These are phyloP conservation scores for Meteorus colon DNA, from an alignment of 2,888 invertebrate genomes.

Conservation along the genomic window DNA sequence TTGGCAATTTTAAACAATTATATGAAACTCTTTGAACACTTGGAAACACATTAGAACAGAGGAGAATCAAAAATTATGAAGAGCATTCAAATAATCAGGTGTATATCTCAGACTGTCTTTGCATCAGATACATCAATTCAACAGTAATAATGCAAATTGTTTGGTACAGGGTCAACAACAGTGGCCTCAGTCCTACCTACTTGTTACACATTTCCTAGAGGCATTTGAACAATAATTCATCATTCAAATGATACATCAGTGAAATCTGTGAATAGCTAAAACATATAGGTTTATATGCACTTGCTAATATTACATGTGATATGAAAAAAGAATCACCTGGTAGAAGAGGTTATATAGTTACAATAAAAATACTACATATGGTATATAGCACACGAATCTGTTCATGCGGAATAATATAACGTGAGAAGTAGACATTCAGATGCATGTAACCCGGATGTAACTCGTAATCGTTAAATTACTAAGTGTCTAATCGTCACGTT, in stretches of 20 bases:
- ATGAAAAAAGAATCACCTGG: not conserved
- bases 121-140: not conserved
- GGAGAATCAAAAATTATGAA: not conserved
- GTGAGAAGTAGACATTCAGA: conserved; percentile 17
- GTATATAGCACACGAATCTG: conserved; percentile 22
- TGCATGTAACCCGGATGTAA: conserved; percentile 36
- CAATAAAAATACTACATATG: not conserved
- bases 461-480: conserved; percentile 25
- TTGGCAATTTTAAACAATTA: too few relatives aligned
- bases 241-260: conserved; percentile 12
- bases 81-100: conserved; percentile 18
- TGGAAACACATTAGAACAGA: too few relatives aligned
- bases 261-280: not conserved
- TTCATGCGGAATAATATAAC: conserved; percentile 39
- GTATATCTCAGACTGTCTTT: not conserved
- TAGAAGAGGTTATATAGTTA: not conserved
- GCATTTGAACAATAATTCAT: not conserved
- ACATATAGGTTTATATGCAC: not conserved
- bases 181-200: not conserved
- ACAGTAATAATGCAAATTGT: not conserved
- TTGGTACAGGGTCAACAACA: not conserved
- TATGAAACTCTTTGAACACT: too few relatives aligned
- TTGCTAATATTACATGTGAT: not conserved
- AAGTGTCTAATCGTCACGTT: conserved; percentile 4
- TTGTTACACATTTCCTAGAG: conserved; percentile 11